Evolutionary conservation across 2,888 invertebrate species (phyloP).

Genomic region (Acleris sparsana): DNA sequence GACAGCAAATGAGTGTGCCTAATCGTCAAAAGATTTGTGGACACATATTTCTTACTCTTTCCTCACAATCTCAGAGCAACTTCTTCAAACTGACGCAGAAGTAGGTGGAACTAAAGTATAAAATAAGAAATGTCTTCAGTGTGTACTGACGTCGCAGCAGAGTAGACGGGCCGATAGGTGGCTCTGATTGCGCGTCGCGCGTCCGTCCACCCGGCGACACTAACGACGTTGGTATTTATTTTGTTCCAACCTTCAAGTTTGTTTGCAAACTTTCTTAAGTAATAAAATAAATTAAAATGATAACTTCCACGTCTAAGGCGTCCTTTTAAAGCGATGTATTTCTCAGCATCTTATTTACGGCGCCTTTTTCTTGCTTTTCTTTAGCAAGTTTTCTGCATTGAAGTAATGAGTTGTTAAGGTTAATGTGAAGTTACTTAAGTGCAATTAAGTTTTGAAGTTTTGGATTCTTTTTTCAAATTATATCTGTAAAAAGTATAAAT

Average conservation of each 20-base stretch:
- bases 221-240: conserved; percentile 68
- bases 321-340: conserved; percentile 17
- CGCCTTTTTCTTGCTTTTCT: neutral
- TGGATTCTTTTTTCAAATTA: too few species aligned
- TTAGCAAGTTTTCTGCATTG: neutral
- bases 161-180: conserved; percentile 44
- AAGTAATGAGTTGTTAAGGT: conserved; percentile 10
- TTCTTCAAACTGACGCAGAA: conserved; percentile 27
- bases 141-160: conserved; percentile 44
- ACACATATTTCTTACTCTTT: conserved; percentile 13
- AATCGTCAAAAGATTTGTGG: conserved; percentile 3
- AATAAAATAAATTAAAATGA: conserved; percentile 40
- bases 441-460: too few species aligned
- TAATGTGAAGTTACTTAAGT: neutral
- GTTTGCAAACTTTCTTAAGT: conserved; percentile 44
- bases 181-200: conserved; percentile 66
- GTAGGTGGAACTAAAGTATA: conserved; percentile 40
- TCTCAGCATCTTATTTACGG: conserved; percentile 10
- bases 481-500: too few species aligned
- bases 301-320: conserved; percentile 29
- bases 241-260: conserved; percentile 57
- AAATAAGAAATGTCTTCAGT: conserved; percentile 47
- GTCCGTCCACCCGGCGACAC: conserved; percentile 48
- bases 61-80: conserved; percentile 20
- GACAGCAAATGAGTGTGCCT: neutral